phyloP scores from a whole-genome alignment of 2,888 invertebrate genomes.

The Cheilosia soror region DNA sequence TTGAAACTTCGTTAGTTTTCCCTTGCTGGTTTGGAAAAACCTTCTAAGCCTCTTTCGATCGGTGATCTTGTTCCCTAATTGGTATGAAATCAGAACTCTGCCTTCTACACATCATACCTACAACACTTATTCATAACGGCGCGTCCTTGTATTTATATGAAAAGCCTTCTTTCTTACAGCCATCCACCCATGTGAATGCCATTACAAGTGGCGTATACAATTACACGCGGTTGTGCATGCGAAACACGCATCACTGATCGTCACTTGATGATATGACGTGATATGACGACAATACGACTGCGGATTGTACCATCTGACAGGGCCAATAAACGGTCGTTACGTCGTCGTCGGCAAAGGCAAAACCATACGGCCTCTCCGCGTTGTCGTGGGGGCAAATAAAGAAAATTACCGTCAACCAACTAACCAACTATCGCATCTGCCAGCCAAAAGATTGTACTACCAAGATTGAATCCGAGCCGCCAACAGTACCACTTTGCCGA shows the following conservation, averaged over 20 bases:
- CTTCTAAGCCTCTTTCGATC: neutral
- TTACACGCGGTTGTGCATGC: slow-evolving; percentile 61
- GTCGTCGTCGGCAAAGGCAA: slow-evolving; percentile 33
- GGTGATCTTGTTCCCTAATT: neutral
- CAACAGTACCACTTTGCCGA: slow-evolving; percentile 60
- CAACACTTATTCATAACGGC: neutral
- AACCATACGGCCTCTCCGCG: slow-evolving; percentile 24
- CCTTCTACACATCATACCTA: neutral
- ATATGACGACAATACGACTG: slow-evolving; percentile 72
- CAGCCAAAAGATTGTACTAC: slow-evolving; percentile 61
- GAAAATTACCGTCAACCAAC: slow-evolving; percentile 69
- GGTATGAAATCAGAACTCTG: neutral
- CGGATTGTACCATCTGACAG: slow-evolving; percentile 69
- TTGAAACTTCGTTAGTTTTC: too few species aligned
- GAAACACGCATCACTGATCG: slow-evolving; percentile 66
- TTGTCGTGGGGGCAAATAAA: slow-evolving; percentile 51
- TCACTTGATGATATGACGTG: slow-evolving; percentile 67
- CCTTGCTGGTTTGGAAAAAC: too few species aligned
- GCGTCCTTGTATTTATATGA: slow-evolving; percentile 27
- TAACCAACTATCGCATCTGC: slow-evolving; percentile 57
- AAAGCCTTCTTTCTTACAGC: neutral
- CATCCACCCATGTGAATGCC: slow-evolving; percentile 56
- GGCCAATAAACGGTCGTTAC: slow-evolving; percentile 73
- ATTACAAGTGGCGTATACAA: slow-evolving; percentile 43
- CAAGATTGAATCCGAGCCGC: slow-evolving; percentile 71